Evolutionary conservation across 2,797 vertebrate species (phyloP), one percentile per base, ranked within the genome.

Genomic region (Serranus cabrilla): DNA sequence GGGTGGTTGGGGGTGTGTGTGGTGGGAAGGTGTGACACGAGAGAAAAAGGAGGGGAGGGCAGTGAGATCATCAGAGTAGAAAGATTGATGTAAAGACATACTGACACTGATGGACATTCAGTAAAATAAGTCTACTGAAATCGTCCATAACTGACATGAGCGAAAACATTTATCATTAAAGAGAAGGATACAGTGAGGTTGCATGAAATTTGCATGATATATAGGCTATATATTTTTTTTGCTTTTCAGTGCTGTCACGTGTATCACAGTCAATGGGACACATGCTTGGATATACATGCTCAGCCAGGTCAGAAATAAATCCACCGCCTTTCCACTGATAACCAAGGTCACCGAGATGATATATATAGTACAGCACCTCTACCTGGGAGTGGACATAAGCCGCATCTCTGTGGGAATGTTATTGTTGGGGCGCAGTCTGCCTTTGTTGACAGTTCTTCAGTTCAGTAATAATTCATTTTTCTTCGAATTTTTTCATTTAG

Each of bases 331-430:
- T 34, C 47, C 43, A 70, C 17, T 23, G 12, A 59, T 64, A 55
- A 23, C 66, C 40, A 74, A 76, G 70, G 76, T 64, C 74, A 66
- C 27, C 9, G 17, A 47, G 51, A 20, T 46, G 27, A 27, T 11
- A 80, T 58, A n/a, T 14, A 52, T 31, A 47, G 18, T 12, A 56
- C 34, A 55, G 42, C 59, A 18, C 18, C 31, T 39, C 12, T 31
- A 25, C 25, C 54, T 65, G 20, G 20, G 50, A 52, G n/a, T 16
- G 20, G 2, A 39, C 13, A 57, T 12, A 20, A 50, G 39, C 21
- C 17, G 2, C 17, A 5, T 31, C 43, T 27, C 39, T 21, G 58
- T 4, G 17, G 34, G n/a, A 12, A 45, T 57, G 18, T 27, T 49
- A 11, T 42, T 56, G 12, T 23, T 47, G 17, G 9, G 60, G 42